These are phyloP conservation scores for Protomyctophum bolini DNA, from an alignment of 2,113 vertebrate genomes.

Conservation along the genomic window DNA sequence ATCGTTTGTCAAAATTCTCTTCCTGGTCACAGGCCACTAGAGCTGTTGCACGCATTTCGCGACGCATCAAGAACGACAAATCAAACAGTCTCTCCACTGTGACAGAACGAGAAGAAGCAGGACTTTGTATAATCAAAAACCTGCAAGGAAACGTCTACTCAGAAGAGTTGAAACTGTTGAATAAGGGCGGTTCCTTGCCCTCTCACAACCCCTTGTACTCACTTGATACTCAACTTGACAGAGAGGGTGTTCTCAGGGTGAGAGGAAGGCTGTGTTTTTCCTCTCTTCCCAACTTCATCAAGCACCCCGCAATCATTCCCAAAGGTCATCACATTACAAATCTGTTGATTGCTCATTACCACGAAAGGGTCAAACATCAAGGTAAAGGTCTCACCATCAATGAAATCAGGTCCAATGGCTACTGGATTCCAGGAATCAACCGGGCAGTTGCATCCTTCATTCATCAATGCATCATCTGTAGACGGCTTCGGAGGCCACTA, in stretches of 20 bases:
- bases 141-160: too few relatives aligned
- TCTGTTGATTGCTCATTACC: conserved; percentile 6
- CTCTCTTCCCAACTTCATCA: neutral
- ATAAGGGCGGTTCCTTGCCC: neutral
- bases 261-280: conserved; percentile 15
- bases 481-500: neutral
- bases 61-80: too few relatives aligned
- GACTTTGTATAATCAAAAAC: too few relatives aligned
- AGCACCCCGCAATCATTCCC: conserved; percentile 18
- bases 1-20: too few relatives aligned
- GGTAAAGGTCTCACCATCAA: conserved; percentile 20
- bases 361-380: conserved; percentile 11
- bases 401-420: conserved; percentile 18
- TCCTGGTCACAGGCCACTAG: too few relatives aligned
- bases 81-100: too few relatives aligned
- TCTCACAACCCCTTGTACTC: neutral
- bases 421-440: conserved; percentile 21
- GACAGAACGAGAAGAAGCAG: too few relatives aligned
- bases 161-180: neutral
- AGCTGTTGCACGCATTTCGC: too few relatives aligned
- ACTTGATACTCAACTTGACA: conserved; percentile 5
- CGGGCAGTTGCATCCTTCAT: neutral
- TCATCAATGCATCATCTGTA: conserved; percentile 19
- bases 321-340: conserved; percentile 18
- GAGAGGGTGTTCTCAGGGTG: conserved; percentile 20